Evolutionary conservation across 2,888 invertebrate species (phyloP), one percentile per base, ranked within the genome.

Genomic region (Meliscaeva auricollis): DNA sequence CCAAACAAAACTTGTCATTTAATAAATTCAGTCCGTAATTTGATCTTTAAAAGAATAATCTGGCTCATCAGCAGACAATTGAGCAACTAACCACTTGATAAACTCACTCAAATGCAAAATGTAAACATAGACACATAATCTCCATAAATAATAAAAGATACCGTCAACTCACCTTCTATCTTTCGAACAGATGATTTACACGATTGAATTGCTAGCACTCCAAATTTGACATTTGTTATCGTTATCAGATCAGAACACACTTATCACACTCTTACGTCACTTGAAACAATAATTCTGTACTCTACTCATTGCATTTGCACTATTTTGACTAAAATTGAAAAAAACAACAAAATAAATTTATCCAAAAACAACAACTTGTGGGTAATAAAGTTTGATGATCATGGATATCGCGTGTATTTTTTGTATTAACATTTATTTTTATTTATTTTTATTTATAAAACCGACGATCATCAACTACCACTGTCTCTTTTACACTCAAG

Each of bases 391-490:
- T 38, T n/a, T 56, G 35, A 9, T 20, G 17, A 56, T 56, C 56
- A 35, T 13, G 13, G 17, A 58, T 13, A 56, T 3, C 13, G 11
- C 56, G 11, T 32, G 11, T 56, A n/a, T n/a, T n/a, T n/a, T n/a
- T n/a, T 26, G 4, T 48, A 1, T 48, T 20, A 3, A 20, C 7
- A 8, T 11, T 32, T 35, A 5, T 11, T 13, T 32, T 56, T 15
- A 56, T 20, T 56, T 35, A 15, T 20, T 35, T 56, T 38, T 58
- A 58, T 58, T 58, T 58, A 58, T 38, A 58, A 58, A 13, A n/a
- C 11, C 35, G 6, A 32, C 15, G 17, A 38, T 20, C 13, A 62
- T 22, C 26, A 17, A 7, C 58, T 38, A 20, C 1, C 0, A 20
- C 41, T 60, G 4, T 41, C 44, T 62, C 41, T 41, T 44, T 62